phyloP scores from a whole-genome alignment of 2,113 vertebrate species.

The Protobothrops flavoviridis region DNA sequence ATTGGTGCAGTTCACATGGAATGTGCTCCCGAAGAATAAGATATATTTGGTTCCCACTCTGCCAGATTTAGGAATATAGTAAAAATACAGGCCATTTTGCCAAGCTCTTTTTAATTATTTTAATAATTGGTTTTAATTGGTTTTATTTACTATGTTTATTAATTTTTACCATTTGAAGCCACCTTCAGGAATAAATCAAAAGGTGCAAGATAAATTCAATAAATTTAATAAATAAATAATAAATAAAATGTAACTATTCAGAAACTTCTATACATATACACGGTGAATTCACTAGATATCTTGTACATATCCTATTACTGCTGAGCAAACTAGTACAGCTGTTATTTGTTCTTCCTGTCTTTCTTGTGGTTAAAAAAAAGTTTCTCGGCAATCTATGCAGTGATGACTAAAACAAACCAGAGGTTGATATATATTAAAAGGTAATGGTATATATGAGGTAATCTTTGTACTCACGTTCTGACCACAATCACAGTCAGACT shows the following conservation, averaged over 20 bases:
- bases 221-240: neutral
- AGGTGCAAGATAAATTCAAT: neutral
- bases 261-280: neutral
- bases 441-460: slow-evolving; percentile 25
- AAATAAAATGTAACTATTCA: neutral
- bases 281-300: neutral
- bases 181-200: neutral
- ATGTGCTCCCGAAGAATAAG: neutral
- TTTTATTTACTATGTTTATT: neutral
- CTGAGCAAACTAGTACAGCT: slow-evolving; percentile 2
- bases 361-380: slow-evolving; percentile 49
- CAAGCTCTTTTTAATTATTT: neutral
- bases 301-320: neutral
- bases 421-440: slow-evolving; percentile 26
- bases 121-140: neutral
- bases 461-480: slow-evolving; percentile 67
- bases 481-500: slow-evolving; percentile 57
- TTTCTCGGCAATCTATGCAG: slow-evolving; percentile 65
- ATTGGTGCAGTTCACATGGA: neutral
- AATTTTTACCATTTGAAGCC: neutral
- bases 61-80: neutral
- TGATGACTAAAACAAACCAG: slow-evolving; percentile 64
- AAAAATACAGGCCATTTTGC: neutral
- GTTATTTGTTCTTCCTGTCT: slow-evolving; percentile 29
- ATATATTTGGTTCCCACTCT: neutral